Evolutionary conservation across 2,888 invertebrate genomes (phyloP), one percentile per base, ranked within the genome.

Genomic region (Phalangium opilio): DNA sequence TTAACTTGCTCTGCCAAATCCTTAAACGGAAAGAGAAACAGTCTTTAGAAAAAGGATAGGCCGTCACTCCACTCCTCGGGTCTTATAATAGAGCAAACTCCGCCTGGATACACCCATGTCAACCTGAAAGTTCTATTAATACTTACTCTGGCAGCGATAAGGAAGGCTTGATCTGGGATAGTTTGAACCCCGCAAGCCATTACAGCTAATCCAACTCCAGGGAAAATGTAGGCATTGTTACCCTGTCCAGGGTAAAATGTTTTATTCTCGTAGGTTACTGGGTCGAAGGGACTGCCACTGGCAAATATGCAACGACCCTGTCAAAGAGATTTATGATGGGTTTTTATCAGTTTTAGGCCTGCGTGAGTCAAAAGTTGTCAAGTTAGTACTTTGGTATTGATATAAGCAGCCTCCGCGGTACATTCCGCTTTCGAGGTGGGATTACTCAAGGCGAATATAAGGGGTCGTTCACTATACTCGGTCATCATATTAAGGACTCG

Each of bases 381-480:
- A 38, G 3, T 4, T 7, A 27, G 8, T 62, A 86, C 89, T 53
- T 86, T 77, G 1, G 95, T 91, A 61, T 80, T 69, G 36, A 67
- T 75, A 69, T 95, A 98, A 3, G 95, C 96, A 60, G 89, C 77
- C 66, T 91, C 87, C n/a, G 98, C 98, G n/a, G 98, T 96, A 65
- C 98, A 98, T 70, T 98, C 98, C 0, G 98, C 91, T 71, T 93
- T 93, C 67, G 79, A 78, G 46, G 98, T 99, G 46, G 98, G 98
- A 73, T 98, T 98, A 64, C 95, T 95, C 41, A 98, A 75, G 11
- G 98, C 96, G 68, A 98, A 98, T 59, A 98, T 86, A 52, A 99
- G 79, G 2, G 98, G 98, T 45, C 74, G 73, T 18, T 80, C 75
- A 68, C 90, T 89, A 63, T 78, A 74, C 44, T 72, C 71, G 12